These are phyloP conservation scores for Rhagonycha fulva DNA, from an alignment of 2,888 invertebrate species.

Conservation along the genomic window DNA sequence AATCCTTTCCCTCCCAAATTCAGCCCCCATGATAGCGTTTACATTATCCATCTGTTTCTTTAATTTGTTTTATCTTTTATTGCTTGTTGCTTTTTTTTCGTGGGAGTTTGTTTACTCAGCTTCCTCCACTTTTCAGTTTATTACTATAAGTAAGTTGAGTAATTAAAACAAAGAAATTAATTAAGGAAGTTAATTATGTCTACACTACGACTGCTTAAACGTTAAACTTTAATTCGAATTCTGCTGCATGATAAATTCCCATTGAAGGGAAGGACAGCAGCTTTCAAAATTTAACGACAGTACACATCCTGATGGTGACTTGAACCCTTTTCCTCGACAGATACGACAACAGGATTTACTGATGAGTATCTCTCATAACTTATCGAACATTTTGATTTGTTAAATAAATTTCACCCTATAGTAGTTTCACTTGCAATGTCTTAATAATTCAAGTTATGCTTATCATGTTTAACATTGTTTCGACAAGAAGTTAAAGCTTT, in stretches of 20 bases:
- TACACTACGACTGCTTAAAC: background rate
- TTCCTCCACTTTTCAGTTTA: background rate
- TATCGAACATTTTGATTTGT: background rate
- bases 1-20: background rate
- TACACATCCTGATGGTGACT: background rate
- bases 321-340: background rate
- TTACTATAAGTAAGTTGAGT: background rate
- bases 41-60: background rate
- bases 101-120: background rate
- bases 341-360: background rate
- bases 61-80: background rate
- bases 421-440: background rate
- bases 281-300: background rate
- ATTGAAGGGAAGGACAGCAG: background rate
- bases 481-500: background rate
- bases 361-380: background rate
- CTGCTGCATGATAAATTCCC: background rate
- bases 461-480: background rate
- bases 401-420: background rate
- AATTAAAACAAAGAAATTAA: background rate
- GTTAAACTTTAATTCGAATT: background rate
- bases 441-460: background rate
- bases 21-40: background rate
- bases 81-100: background rate
- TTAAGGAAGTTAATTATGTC: background rate